Base-by-base conservation (phyloP, 1,140 invertebrate genomes). In the Caenorhabditis remanei region DNA sequence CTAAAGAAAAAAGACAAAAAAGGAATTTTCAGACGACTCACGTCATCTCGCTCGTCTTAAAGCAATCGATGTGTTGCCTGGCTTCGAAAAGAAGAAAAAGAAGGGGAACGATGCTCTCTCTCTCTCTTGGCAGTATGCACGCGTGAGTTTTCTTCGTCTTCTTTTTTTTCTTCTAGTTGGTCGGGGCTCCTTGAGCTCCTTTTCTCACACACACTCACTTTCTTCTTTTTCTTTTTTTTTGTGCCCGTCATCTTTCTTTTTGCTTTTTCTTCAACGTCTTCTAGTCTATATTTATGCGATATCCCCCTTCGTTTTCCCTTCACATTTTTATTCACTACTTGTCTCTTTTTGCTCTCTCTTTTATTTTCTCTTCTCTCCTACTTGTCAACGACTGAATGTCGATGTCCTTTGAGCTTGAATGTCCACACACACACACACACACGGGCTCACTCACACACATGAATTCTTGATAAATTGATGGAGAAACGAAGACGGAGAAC, bases 401-500 rank as follows among this genome's bases (percentile, higher is more conserved):
- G 24, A 21, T 65, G 61, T 65, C 61, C 61, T 65, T 65, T 65
- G 61, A 65, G 61, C 24, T 40, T 14, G 50, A 53, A 32, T 32
- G 32, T 32, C 32, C 32, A 32, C 32, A 32, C 32, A 32, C 32
- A 32, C 32, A 1, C n/a, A n/a, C n/a, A n/a, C n/a, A n/a, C n/a
- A n/a, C n/a, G n/a, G n/a, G n/a, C 32, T 32, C 32, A 32, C n/a
- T 7, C 56, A 19, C 56, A 58, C 32, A 65, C 61, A 65, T 65
- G 61, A 65, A 65, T 65, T 65, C 61, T 65, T 65, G 61, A 65
- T 65, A 65, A 65, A 65, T 65, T 65, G 32, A 65, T 65, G 61
- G 40, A 24, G 40, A 40, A 16, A 65, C 9, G 32, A 65, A 65
- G 32, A 65, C 32, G 61, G 40, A 41, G 32, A 65, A 65, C 32